Percentiles rank a stretch among this genome's conserved stretches.
Conservation (phyloP, 2,113 vertebrate species). For the Tringa solitaria region DNA sequence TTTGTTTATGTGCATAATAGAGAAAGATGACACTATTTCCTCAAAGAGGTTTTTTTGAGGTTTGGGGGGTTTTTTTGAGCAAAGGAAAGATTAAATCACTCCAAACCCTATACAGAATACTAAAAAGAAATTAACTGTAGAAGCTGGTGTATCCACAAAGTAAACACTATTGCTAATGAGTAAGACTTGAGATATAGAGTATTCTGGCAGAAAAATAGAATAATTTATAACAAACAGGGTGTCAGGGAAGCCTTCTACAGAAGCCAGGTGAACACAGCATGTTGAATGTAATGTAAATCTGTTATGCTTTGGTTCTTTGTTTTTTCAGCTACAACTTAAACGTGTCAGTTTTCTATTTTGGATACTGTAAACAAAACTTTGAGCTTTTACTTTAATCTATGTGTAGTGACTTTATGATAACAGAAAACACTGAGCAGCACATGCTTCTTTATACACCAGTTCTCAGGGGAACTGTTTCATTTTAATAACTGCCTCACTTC, state of each 20-base stretch:
- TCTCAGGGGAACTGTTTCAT: neutral
- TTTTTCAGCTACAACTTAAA: neutral
- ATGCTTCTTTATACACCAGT: neutral
- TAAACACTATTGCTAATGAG: neutral
- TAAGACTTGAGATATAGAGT: neutral
- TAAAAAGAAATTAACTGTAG: neutral
- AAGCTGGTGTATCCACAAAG: neutral
- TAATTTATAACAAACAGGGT: neutral
- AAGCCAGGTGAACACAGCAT: neutral
- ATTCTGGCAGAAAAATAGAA: neutral
- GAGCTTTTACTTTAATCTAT: neutral
- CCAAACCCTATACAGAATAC: neutral
- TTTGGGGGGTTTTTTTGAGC: neutral
- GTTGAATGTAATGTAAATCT: neutral
- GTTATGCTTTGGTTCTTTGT: neutral
- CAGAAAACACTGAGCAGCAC: neutral
- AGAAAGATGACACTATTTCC: neutral
- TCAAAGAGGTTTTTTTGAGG: neutral
- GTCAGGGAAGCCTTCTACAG: neutral
- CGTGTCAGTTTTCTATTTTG: neutral
- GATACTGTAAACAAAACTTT: neutral
- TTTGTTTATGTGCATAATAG: neutral
- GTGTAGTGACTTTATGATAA: neutral
- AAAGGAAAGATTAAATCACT: neutral
- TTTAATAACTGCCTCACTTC: neutral